Evolutionary conservation across 2,797 vertebrate species (phyloP).

Genomic region (Erpetoichthys calabaricus): DNA sequence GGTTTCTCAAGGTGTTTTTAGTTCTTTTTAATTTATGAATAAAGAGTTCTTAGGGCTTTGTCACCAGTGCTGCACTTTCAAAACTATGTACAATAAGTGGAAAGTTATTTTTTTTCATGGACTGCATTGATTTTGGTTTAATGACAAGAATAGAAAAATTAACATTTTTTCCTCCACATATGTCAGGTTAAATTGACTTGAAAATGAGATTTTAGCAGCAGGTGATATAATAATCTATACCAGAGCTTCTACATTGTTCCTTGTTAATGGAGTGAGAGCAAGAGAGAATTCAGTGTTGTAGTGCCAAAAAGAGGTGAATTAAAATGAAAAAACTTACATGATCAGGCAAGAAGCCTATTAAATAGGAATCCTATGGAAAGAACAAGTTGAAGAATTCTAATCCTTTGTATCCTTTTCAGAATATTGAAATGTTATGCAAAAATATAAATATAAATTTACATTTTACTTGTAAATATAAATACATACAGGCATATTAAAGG

Average conservation of each 20-base stretch:
- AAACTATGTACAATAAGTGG: too few relatives aligned
- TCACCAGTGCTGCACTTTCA: too few relatives aligned
- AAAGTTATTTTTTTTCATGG: background rate
- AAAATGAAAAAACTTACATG: slow-evolving; percentile 51
- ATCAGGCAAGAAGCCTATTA: slow-evolving; percentile 69
- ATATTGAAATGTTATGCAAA: too few relatives aligned
- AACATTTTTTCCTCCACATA: slow-evolving; percentile 28
- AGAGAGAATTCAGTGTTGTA: slow-evolving; percentile 59
- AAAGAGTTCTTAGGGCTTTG: too few relatives aligned
- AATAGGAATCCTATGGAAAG: slow-evolving; percentile 22
- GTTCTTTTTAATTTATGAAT: too few relatives aligned
- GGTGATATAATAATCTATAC: slow-evolving; percentile 53
- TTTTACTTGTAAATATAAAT: too few relatives aligned
- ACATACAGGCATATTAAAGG: too few relatives aligned
- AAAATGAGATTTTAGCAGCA: slow-evolving; percentile 67
- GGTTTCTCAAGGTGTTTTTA: too few relatives aligned
- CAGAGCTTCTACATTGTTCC: slow-evolving; percentile 53
- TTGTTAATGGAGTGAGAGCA: slow-evolving; percentile 69
- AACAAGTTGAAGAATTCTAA: too few relatives aligned
- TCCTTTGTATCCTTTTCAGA: too few relatives aligned
- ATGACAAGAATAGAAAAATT: slow-evolving; percentile 12
- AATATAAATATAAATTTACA: too few relatives aligned
- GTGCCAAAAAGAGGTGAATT: slow-evolving; percentile 39
- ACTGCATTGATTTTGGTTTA: slow-evolving; percentile 3
- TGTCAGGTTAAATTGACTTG: slow-evolving; percentile 65